These are phyloP conservation scores for Ennomos quercinarius DNA, from an alignment of 2,888 invertebrate genomes.

Conservation along the genomic window DNA sequence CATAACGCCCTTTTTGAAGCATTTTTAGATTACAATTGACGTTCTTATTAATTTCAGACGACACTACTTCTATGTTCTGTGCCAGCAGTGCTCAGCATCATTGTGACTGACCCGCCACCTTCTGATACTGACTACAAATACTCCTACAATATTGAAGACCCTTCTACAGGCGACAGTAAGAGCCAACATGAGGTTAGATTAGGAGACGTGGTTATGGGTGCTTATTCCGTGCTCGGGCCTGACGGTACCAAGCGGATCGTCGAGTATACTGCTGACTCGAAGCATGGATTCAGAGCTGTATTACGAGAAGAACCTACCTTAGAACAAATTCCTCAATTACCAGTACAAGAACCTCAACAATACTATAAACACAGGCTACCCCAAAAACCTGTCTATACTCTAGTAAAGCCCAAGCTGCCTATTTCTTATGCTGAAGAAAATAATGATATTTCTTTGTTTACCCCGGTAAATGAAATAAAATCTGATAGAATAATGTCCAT, in stretches of 20 bases:
- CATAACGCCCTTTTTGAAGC: neutral
- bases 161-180: slow-evolving; percentile 75
- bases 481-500: slow-evolving; percentile 41
- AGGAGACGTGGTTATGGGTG: slow-evolving; percentile 72
- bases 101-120: slow-evolving; percentile 71
- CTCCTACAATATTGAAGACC: slow-evolving; percentile 83
- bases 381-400: slow-evolving; percentile 35
- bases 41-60: slow-evolving; percentile 26
- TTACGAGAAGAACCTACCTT: slow-evolving; percentile 68
- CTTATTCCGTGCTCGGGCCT: slow-evolving; percentile 75
- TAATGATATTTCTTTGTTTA: slow-evolving; percentile 52
- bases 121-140: slow-evolving; percentile 73
- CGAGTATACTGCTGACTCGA: slow-evolving; percentile 78
- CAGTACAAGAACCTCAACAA: slow-evolving; percentile 28
- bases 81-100: slow-evolving; percentile 59
- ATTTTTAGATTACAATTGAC: slow-evolving; percentile 9
- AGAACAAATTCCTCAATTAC: slow-evolving; percentile 20
- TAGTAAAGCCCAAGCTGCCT: slow-evolving; percentile 37
- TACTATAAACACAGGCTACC: slow-evolving; percentile 19
- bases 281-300: slow-evolving; percentile 82
- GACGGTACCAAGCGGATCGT: slow-evolving; percentile 78
- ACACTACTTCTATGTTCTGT: slow-evolving; percentile 45
- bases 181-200: slow-evolving; percentile 71
- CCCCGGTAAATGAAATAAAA: slow-evolving; percentile 58
- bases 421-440: slow-evolving; percentile 38